Evolutionary conservation across 2,113 vertebrate species (phyloP).

Genomic region (Pseudopodoces humilis): DNA sequence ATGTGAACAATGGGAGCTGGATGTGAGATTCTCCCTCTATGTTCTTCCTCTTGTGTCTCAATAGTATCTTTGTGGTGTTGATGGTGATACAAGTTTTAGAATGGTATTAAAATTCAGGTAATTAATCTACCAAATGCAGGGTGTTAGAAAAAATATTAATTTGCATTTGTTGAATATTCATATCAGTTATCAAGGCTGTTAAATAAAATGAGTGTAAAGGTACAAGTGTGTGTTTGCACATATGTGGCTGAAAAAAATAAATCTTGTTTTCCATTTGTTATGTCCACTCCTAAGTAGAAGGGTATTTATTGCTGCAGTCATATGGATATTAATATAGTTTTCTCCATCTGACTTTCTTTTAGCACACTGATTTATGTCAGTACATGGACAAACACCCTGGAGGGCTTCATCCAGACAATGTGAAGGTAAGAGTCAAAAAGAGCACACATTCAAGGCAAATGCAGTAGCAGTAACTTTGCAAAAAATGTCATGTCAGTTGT

Average conservation of each 20-base stretch:
- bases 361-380: conserved; percentile 99
- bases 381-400: conserved; percentile 99
- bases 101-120: not conserved
- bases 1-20: not conserved
- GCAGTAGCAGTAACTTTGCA: not conserved
- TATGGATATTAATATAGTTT: conserved; percentile 61
- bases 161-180: not conserved
- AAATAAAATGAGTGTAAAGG: conserved; percentile 1
- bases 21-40: not conserved
- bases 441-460: not conserved
- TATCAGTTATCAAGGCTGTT: not conserved
- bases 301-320: conserved; percentile 60
- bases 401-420: conserved; percentile 94
- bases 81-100: not conserved
- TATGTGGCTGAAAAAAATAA: not conserved
- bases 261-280: conserved; percentile 27
- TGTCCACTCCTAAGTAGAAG: conserved; percentile 33
- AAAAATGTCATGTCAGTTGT: not conserved
- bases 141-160: not conserved
- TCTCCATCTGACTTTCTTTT: conserved; percentile 58
- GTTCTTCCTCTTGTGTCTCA: not conserved
- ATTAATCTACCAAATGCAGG: not conserved
- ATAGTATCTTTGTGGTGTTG: not conserved
- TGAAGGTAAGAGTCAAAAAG: conserved; percentile 85
- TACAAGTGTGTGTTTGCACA: not conserved